Evolutionary conservation across 2,113 vertebrate species (phyloP).

Genomic region (Lasiurus borealis): DNA sequence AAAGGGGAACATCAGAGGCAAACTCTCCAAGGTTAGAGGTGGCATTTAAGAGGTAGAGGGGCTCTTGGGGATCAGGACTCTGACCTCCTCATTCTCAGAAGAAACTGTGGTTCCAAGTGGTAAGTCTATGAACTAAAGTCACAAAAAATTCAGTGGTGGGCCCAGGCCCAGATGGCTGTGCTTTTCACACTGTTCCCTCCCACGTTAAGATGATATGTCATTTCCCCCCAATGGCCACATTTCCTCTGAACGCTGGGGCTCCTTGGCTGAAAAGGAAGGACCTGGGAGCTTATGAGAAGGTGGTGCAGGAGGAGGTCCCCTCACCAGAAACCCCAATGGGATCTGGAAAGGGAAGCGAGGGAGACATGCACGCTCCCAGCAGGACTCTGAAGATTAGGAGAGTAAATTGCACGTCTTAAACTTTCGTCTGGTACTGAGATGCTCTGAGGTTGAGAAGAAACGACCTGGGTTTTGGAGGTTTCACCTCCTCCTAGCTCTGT

Average conservation of each 20-base stretch:
- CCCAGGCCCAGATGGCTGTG: background rate
- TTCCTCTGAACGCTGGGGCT: background rate
- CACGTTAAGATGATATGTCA: background rate
- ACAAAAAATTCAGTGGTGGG: background rate
- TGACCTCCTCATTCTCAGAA: background rate
- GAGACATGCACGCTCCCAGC: background rate
- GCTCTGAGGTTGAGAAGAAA: background rate
- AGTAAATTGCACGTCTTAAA: background rate
- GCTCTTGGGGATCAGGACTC: background rate
- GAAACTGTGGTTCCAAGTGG: background rate
- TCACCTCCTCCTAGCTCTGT: background rate
- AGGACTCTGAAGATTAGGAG: background rate
- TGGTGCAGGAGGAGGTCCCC: too few species aligned
- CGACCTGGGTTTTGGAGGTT: background rate
- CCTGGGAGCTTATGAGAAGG: background rate
- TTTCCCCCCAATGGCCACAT: background rate
- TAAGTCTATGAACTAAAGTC: background rate
- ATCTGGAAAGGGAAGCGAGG: background rate
- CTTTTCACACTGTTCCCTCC: background rate
- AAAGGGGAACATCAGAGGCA: background rate
- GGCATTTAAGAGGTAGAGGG: background rate
- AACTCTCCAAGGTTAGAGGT: background rate
- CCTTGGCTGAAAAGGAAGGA: background rate
- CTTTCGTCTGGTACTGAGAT: background rate
- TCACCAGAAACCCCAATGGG: background rate